phyloP scores from a whole-genome alignment of 2,113 vertebrate genomes.

The Isichthys henryi region DNA sequence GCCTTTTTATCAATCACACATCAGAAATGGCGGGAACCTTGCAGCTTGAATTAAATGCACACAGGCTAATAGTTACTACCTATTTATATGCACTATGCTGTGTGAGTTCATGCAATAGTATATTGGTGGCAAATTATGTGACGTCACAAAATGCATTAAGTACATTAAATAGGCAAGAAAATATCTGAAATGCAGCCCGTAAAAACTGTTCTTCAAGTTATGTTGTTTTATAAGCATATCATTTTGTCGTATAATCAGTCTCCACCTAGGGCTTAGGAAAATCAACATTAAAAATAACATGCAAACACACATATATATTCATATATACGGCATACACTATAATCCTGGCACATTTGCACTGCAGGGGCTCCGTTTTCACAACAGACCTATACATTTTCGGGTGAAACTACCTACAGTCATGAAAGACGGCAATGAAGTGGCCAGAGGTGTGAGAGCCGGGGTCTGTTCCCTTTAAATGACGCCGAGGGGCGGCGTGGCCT shows the following conservation, averaged over 20 bases:
- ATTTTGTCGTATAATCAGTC: not conserved
- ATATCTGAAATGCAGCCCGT: not conserved
- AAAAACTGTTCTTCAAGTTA: not conserved
- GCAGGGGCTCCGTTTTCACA: not conserved
- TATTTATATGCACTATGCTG: not conserved
- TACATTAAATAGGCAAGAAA: not conserved
- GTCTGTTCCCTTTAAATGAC: slow-evolving; percentile 29
- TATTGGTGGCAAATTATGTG: not conserved
- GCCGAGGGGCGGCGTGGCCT: not conserved
- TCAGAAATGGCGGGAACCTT: not conserved
- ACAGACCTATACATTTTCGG: not conserved
- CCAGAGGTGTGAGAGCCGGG: not conserved
- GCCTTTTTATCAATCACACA: not conserved
- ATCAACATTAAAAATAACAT: not conserved
- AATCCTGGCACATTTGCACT: not conserved
- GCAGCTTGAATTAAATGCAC: not conserved
- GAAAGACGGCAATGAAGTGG: not conserved
- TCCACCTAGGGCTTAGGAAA: not conserved
- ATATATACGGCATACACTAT: not conserved
- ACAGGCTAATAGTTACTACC: not conserved
- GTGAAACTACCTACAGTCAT: not conserved
- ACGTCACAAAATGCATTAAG: not conserved
- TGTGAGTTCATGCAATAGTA: not conserved
- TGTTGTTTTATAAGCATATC: not conserved
- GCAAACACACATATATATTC: no score